Evolutionary conservation across 2,888 invertebrate genomes (phyloP), one percentile per base, ranked within the genome.

Genomic region (Hipparchia semele): DNA sequence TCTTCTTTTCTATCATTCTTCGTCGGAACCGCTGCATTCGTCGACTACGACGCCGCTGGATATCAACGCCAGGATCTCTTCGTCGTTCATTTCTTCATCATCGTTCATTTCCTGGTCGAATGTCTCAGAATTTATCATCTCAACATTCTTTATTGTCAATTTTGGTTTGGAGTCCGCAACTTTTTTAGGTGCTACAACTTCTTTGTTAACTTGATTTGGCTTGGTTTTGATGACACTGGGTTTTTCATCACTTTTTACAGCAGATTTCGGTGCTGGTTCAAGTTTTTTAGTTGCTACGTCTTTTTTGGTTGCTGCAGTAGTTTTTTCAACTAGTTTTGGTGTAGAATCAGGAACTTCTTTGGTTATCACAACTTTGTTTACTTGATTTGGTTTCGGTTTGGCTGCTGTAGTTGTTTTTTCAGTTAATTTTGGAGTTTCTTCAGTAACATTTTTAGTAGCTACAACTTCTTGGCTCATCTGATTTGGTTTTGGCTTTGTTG

Each of bases 21-120:
- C 87, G 33, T 90, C 91, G 39, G 91, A 89, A 3, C 88, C 90
- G 73, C 84, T 84, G 71, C 91, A 93, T 77, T 92, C 90, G 66
- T 92, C 92, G 54, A 92, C 75, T 12, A 92, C 83, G 5, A 92
- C 90, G 0, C 89, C 91, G 65, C 84, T 82, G 1, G 90, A 88
- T 79, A 92, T 84, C n/a, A 92, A 77, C 2, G 89, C 88, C 1
- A 91, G 76, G 53, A 92, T 91, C 72, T 89, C 91, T 56, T 85
- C 81, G 76, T 92, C 92, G 69, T 87, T 82, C 66, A 92, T 81
- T 79, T 90, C 91, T 45, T 91, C 91, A 72, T 82, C 84, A 45
- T 77, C 77, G 61, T 73, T 10, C 8, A 59, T 59, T 59, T 58
- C 23, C 13, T 58, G 8, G 58, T 23, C 73, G 56, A 73, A 74